Conservation (phyloP, 2,888 invertebrate species). For the Arge pagana region DNA sequence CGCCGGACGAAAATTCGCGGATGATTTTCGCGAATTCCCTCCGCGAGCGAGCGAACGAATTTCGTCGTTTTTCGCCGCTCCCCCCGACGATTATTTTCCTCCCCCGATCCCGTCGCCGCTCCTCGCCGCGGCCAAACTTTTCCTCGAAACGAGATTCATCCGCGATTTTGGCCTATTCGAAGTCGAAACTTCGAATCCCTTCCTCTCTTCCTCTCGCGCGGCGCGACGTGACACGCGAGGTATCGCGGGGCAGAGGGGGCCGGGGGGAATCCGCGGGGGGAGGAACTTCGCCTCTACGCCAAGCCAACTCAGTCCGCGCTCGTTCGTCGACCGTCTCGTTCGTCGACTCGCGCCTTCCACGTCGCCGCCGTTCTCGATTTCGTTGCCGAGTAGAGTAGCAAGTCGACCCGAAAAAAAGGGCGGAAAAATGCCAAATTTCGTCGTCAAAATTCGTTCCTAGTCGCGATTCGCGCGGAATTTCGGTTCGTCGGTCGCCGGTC, state of each 20-base stretch:
- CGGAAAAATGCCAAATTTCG: no score
- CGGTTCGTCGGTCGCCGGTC: no score
- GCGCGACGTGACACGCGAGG: conserved; percentile 61
- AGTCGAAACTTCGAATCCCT: conserved; percentile 65
- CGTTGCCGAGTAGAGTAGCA: no score
- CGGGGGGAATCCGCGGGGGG: conserved; percentile 48
- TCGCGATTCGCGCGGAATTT: no score
- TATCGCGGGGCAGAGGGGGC: conserved; percentile 34
- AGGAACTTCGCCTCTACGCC: conserved; percentile 43
- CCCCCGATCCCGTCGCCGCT: conserved; percentile 18
- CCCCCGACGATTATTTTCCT: conserved; percentile 31
- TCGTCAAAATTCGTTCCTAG: no score
- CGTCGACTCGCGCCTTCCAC: background rate
- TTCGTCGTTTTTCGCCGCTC: no score
- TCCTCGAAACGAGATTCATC: conserved; percentile 50
- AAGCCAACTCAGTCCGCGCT: conserved; percentile 46
- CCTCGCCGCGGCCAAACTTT: conserved; percentile 11
- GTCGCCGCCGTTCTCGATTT: background rate
- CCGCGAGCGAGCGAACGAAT: no score
- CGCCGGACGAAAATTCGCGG: background rate
- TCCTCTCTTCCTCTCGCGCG: conserved; percentile 69
- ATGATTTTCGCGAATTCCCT: no score
- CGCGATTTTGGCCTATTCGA: no score
- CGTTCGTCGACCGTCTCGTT: conserved; percentile 47
- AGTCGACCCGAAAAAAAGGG: no score